A percentile compares a stretch with the other conserved stretches of the same genome.
Conservation (phyloP, 2,797 vertebrate species). For the Anguilla megastoma region DNA sequence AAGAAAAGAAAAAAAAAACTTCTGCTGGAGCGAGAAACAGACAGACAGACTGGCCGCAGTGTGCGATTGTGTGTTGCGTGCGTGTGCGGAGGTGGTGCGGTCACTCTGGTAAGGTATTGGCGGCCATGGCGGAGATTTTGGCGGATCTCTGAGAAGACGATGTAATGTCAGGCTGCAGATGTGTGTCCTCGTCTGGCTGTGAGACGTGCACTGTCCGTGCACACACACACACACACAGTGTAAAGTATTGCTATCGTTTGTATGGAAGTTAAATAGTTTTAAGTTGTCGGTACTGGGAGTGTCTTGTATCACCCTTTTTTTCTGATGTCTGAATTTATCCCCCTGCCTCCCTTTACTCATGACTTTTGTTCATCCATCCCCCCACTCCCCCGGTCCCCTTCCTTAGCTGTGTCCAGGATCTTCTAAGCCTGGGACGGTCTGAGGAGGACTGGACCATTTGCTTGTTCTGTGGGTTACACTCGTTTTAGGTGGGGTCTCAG, state of each 20-base stretch:
- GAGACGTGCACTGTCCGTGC: conserved; percentile 62
- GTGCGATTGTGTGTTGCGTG: conserved; percentile 76
- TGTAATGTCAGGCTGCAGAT: conserved; percentile 83
- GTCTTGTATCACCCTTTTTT: conserved; percentile 39
- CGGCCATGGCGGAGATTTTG: conserved; percentile 53
- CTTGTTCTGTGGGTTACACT: neutral
- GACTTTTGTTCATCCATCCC: conserved; percentile 1
- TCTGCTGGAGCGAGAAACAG: conserved; percentile 69
- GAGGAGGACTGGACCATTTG: neutral
- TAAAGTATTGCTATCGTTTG: conserved; percentile 18
- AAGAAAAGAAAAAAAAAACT: conserved; percentile 58
- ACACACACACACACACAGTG: conserved; percentile 5
- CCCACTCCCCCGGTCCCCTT: too few species aligned
- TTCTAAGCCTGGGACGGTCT: neutral
- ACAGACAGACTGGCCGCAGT: conserved; percentile 75
- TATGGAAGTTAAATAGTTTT: conserved; percentile 27
- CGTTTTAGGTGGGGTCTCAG: neutral
- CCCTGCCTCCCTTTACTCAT: neutral
- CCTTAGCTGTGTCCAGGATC: neutral
- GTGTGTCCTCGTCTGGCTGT: conserved; percentile 78
- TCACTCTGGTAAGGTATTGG: conserved; percentile 78
- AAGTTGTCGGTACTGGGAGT: conserved; percentile 27
- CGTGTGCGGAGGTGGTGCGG: conserved; percentile 74
- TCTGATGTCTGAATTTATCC: conserved; percentile 57
- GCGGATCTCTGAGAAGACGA: conserved; percentile 63